Conservation (phyloP, 2,797 vertebrate species). For the Crenuchus spilurus region DNA sequence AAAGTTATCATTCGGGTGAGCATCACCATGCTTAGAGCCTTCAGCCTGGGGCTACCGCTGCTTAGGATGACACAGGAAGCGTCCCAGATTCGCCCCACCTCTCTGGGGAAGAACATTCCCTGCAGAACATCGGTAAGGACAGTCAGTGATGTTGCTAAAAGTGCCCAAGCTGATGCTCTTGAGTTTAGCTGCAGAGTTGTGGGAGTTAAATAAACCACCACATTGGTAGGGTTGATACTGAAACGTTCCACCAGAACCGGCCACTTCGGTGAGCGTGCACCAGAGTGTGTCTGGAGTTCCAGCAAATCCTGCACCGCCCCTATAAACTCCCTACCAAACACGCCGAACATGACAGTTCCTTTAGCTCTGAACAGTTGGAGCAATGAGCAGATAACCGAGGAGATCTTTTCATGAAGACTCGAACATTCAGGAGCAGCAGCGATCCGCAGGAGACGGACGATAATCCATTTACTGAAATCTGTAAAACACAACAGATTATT, state of each 20-base stretch:
- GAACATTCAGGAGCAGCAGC: slow-evolving; percentile 87
- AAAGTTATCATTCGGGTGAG: slow-evolving; percentile 82
- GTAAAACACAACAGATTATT: not conserved
- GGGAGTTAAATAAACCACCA: slow-evolving; percentile 78
- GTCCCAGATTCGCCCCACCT: slow-evolving; percentile 83
- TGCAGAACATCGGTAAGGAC: slow-evolving; percentile 80
- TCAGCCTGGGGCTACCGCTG: slow-evolving; percentile 79
- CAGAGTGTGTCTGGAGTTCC: not conserved
- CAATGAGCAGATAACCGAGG: slow-evolving; percentile 86
- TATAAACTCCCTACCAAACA: slow-evolving; percentile 83
- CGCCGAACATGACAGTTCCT: slow-evolving; percentile 81
- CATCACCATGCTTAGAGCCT: slow-evolving; percentile 77
- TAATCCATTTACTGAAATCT: slow-evolving; percentile 97
- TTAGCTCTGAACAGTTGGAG: slow-evolving; percentile 89
- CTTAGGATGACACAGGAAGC: slow-evolving; percentile 83
- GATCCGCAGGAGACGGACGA: slow-evolving; percentile 87
- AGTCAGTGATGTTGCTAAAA: slow-evolving; percentile 76
- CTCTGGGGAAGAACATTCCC: slow-evolving; percentile 82
- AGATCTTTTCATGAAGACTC: slow-evolving; percentile 82
- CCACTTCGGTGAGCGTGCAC: slow-evolving; percentile 71
- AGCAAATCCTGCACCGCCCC: slow-evolving; percentile 82
- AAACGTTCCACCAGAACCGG: slow-evolving; percentile 82
- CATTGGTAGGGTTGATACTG: slow-evolving; percentile 64
- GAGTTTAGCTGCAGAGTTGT: slow-evolving; percentile 79
- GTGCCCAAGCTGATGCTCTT: slow-evolving; percentile 80